These are phyloP conservation scores for Oreochromis aureus DNA, from an alignment of 2,113 vertebrate species.

Conservation along the genomic window DNA sequence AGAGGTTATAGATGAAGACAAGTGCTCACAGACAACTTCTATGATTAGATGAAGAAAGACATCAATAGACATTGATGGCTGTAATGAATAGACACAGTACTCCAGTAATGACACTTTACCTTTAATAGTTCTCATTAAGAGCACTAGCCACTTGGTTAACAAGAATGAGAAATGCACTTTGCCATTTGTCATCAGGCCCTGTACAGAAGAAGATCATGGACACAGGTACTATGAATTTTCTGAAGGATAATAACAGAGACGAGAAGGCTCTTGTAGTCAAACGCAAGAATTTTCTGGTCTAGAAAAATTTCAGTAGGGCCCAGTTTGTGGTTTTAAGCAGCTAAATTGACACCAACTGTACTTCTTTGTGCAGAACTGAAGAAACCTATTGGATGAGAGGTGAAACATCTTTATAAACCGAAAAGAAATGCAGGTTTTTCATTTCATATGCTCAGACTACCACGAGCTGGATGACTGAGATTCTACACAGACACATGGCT, in stretches of 20 bases:
- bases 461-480: background rate
- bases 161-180: slow-evolving; percentile 40
- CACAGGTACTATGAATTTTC: background rate
- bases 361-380: background rate
- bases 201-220: background rate
- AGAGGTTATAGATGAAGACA: slow-evolving; percentile 40
- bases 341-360: background rate
- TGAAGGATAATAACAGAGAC: background rate
- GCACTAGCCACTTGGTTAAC: slow-evolving; percentile 42
- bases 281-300: background rate
- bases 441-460: background rate
- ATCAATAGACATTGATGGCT: slow-evolving; percentile 60
- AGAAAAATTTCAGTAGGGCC: background rate
- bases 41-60: slow-evolving; percentile 45
- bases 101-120: slow-evolving; percentile 61
- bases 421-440: background rate
- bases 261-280: background rate
- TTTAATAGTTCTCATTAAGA: slow-evolving; percentile 70
- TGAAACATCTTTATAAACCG: background rate
- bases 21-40: slow-evolving; percentile 35
- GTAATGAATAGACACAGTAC: slow-evolving; percentile 66
- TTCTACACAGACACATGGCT: background rate
- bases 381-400: background rate
- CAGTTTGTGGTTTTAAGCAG: background rate
- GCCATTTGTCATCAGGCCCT: slow-evolving; percentile 19